Evolutionary conservation across 2,113 vertebrate genomes (phyloP).

Genomic region (Phoxinus phoxinus): DNA sequence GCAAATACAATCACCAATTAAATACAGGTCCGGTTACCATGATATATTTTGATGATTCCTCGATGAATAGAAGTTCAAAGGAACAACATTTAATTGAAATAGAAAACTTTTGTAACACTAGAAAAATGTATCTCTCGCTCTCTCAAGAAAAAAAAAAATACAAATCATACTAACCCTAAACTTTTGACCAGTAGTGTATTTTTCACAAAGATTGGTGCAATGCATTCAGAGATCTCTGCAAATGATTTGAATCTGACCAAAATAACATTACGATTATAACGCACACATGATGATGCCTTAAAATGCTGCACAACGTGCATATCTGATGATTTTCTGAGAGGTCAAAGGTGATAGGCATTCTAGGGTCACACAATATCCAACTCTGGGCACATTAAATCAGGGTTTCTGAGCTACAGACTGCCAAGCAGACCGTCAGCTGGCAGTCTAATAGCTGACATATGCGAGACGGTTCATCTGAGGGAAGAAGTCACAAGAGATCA

Average conservation of each 20-base stretch:
- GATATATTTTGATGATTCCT: no score
- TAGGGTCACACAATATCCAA: not conserved
- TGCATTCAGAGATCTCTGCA: not conserved
- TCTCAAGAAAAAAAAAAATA: no score
- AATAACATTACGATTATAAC: not conserved
- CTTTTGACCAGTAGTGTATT: not conserved
- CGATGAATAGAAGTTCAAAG: no score
- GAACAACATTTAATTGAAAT: no score
- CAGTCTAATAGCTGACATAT: not conserved
- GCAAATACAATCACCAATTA: no score
- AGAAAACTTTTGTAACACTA: no score
- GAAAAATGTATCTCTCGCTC: no score
- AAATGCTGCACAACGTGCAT: not conserved
- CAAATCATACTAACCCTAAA: not conserved
- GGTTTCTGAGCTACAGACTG: not conserved
- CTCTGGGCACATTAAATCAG: not conserved
- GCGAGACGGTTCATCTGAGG: not conserved
- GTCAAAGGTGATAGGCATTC: not conserved
- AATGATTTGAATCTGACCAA: not conserved
- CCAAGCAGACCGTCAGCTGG: not conserved
- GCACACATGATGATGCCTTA: not conserved
- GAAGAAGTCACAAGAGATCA: not conserved
- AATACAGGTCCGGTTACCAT: no score
- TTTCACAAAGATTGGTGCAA: not conserved
- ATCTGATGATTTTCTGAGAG: not conserved